phyloP scores from a whole-genome alignment of 2,113 vertebrate genomes.

The Chaenocephalus aceratus region DNA sequence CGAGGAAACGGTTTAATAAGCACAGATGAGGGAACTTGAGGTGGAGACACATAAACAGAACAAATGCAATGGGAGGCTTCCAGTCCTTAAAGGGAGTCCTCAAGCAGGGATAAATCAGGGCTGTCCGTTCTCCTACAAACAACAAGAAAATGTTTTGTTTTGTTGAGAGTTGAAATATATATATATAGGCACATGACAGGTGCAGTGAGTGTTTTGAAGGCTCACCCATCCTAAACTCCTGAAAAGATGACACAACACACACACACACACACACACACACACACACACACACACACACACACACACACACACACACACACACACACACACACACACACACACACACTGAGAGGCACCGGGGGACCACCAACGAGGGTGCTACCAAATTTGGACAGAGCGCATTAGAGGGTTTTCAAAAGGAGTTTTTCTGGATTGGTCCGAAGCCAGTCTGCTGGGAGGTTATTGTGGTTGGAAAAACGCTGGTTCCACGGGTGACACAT shows the following conservation, averaged over 20 bases:
- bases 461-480: constrained; percentile 73
- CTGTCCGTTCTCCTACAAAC: constrained; percentile 3
- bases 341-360: constrained; percentile 72
- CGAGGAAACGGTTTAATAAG: constrained; percentile 67
- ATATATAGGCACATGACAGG: constrained; percentile 66
- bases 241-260: constrained; percentile 70
- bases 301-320: constrained; percentile 34
- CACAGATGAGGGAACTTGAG: constrained; percentile 55
- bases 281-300: constrained; percentile 42
- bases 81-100: constrained; percentile 48
- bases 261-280: constrained; percentile 51
- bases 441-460: constrained; percentile 67
- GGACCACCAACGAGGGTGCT: constrained; percentile 79
- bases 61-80: constrained; percentile 39
- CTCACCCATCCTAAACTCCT: constrained; percentile 51
- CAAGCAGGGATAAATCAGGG: constrained; percentile 41
- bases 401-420: constrained; percentile 59
- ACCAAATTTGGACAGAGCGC: constrained; percentile 77
- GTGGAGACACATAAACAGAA: constrained; percentile 57
- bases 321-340: constrained; percentile 6
- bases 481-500: constrained; percentile 64
- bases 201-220: constrained; percentile 72
- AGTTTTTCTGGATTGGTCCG: constrained; percentile 71
- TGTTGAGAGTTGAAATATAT: constrained; percentile 33
- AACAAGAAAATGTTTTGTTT: constrained; percentile 37